Evolutionary conservation across 2,113 vertebrate species (phyloP), one percentile per base, ranked within the genome.

Genomic region (Tyrannus savana): DNA sequence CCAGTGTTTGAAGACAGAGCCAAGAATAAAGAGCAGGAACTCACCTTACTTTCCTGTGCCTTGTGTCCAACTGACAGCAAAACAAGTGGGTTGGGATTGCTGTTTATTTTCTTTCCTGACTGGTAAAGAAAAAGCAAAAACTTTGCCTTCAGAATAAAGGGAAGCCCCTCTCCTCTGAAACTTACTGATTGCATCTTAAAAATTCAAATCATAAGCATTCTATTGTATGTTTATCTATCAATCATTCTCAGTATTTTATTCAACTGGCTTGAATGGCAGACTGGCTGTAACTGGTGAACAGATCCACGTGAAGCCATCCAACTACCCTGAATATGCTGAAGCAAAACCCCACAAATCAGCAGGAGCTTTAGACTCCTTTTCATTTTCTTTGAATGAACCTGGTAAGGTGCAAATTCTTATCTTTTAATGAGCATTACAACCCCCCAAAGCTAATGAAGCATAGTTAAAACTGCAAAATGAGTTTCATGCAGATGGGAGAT

Each of bases 101-200:
- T 99, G 97, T 98, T 99, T 83, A 99, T 98, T 96, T 99, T 99
- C 97, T 99, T 99, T 88, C 98, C 98, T 33, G 98, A 98, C 99
- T 99, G 96, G 50, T 98, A 91, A 95, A 88, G 93, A 95, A 87
- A 95, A 94, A 93, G 72, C 33, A 50, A 80, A 95, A 91, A 69
- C 84, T 95, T 92, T 67, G 80, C 83, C 55, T 96, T 97, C 83
- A 94, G 84, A 73, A 85, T 55, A 80, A 60, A 64, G 78, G 19
- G 78, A 86, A 89, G 68, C 8, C 25, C 80, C 52, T 78, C 39
- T 64, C 41, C 47, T 80, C 58, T 87, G 80, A 92, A 81, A 81
- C 49, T n/a, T 83, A 30, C 44, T 47, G 6, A 59, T 22, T 87
- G 33, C 17, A 76, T 64, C 79, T 85, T 93, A 85, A 83, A 81